A percentile compares a stretch with the other conserved stretches of the same genome.
Conservation (phyloP, 2,797 vertebrate species). For the Periparus ater region DNA sequence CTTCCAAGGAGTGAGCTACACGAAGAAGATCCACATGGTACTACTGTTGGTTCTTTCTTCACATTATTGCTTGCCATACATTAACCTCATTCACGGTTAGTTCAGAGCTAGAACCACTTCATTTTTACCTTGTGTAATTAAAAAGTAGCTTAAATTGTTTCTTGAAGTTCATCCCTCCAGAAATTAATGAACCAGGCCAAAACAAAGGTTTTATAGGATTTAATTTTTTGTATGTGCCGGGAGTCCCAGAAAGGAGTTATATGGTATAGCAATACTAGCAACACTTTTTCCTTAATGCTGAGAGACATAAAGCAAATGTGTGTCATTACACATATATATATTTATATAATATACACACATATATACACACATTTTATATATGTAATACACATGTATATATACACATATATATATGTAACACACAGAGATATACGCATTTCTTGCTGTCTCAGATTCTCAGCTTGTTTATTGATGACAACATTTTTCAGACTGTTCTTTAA, state of each 20-base stretch:
- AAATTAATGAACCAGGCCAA: not conserved
- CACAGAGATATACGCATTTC: not conserved
- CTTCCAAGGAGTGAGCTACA: slow-evolving; percentile 11
- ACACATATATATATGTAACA: not conserved
- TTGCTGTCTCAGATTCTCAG: not conserved
- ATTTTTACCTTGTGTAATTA: not conserved
- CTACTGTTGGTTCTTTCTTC: not conserved
- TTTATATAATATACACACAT: too few species aligned
- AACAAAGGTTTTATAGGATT: not conserved
- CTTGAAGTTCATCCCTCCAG: not conserved
- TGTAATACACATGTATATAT: too few species aligned
- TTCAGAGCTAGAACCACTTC: not conserved
- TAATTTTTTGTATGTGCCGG: not conserved
- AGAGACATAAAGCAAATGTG: not conserved
- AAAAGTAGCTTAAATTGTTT: not conserved
- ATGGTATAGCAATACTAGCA: not conserved
- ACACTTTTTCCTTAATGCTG: not conserved
- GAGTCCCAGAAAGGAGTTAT: not conserved
- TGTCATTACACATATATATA: not conserved
- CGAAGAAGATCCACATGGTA: not conserved
- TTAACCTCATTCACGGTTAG: not conserved
- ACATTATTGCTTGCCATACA: not conserved
- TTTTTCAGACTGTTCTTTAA: not conserved
- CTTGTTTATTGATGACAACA: not conserved
- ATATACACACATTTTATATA: not conserved